Conservation (phyloP, 2,113 vertebrate species). For the Mola mola region DNA sequence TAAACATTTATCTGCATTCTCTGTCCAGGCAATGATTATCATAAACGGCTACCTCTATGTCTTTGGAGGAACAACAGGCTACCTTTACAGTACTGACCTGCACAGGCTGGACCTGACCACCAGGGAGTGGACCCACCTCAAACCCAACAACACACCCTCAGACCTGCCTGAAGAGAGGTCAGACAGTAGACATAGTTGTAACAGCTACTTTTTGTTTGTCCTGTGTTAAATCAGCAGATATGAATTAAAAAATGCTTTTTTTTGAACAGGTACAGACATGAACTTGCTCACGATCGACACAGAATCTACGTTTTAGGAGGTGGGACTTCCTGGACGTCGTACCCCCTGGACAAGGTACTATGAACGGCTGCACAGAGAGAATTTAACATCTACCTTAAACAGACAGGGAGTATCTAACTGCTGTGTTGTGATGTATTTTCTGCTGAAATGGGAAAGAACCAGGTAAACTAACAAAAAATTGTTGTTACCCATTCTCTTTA, state of each 20-base stretch:
- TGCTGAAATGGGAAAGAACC: no score
- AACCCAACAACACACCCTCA: slow-evolving; percentile 91
- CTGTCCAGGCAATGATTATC: slow-evolving; percentile 92
- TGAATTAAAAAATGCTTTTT: not conserved
- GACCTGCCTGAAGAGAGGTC: slow-evolving; percentile 95
- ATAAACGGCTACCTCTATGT: slow-evolving; percentile 96
- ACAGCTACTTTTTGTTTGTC: not conserved
- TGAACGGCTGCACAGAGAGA: not conserved
- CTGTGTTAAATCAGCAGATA: not conserved
- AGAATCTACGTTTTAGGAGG: slow-evolving; percentile 97
- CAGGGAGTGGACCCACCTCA: slow-evolving; percentile 94
- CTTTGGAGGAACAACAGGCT: slow-evolving; percentile 98
- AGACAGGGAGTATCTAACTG: no score
- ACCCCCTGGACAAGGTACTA: slow-evolving; percentile 92
- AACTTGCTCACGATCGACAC: slow-evolving; percentile 93
- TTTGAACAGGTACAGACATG: slow-evolving; percentile 92
- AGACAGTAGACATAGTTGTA: not conserved
- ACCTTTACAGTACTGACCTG: slow-evolving; percentile 96
- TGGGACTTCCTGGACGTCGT: slow-evolving; percentile 97
- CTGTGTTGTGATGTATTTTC: no score
- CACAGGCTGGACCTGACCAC: slow-evolving; percentile 95
- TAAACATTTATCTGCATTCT: not conserved
- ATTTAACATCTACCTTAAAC: no score
- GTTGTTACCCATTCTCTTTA: not conserved
- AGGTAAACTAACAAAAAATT: not conserved